Evolutionary conservation across 2,797 vertebrate genomes (phyloP), one percentile per base, ranked within the genome.

Genomic region (Diplodus puntazzo): DNA sequence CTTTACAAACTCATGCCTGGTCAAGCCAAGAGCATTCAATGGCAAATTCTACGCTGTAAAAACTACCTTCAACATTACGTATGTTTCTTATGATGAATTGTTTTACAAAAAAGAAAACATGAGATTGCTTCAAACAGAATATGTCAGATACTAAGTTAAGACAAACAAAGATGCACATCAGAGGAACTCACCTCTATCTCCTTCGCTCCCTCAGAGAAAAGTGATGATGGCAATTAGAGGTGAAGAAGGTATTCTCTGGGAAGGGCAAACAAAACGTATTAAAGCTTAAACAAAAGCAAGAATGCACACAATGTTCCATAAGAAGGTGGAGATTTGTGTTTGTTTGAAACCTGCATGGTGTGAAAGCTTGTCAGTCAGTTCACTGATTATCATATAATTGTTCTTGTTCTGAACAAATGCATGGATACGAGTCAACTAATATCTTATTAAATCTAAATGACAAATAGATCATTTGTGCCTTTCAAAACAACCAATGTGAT

Each of bases 111-210:
- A 25, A 65, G 43, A 49, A 30, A 45, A 34, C 34, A 48, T 60
- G n/a, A 25, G 5, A 43, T 50, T 21, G 14, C 12, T 14, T 7
- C 27, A 6, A 18, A 1, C 63, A 50, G 27, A 17, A 6, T 27
- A 27, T 16, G 1, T 61, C 2, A 52, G 5, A 65, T n/a, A 60
- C 1, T 43, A 48, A 9, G 1, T 30, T 11, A 27, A 63, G 3
- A 7, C 3, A 48, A 1, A 75, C 7, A 50, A 49, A 65, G 17
- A 49, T 11, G 54, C 3, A 49, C 0, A 69, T 25, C 18, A 30
- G 30, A 16, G 67, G n/a, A 71, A 20, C 84, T 86, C 46, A 91
- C 88, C 89, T 76, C 3, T 83, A 7, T 34, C 39, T 72, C 69
- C 78, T 73, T 65, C 17, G n/a, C 77, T 34, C 73, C 5, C 45